phyloP scores from a whole-genome alignment of 2,113 vertebrate genomes.

The Danionella cerebrum region DNA sequence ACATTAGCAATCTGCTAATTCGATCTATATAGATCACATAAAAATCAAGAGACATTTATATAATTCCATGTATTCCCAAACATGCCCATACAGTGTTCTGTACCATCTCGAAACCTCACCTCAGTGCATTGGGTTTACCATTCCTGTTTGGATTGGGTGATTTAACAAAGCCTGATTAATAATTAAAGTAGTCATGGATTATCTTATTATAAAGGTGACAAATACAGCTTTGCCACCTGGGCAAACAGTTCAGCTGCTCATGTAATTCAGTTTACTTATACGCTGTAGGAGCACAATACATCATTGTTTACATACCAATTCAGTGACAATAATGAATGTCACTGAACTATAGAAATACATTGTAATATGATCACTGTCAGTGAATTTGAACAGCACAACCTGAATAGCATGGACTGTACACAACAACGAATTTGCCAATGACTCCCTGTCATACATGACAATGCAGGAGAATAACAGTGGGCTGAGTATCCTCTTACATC shows the following conservation, averaged over 20 bases:
- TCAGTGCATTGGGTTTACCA: constrained; percentile 3
- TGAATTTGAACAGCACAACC: background rate
- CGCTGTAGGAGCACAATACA: background rate
- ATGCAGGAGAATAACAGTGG: constrained; percentile 32
- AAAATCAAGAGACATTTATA: background rate
- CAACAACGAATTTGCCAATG: constrained; percentile 29
- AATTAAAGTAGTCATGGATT: constrained; percentile 16
- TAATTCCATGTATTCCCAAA: background rate
- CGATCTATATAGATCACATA: background rate
- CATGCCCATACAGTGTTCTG: background rate
- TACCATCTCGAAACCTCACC: background rate
- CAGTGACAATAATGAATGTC: constrained; percentile 26
- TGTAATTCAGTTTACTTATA: constrained; percentile 29
- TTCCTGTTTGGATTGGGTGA: constrained; percentile 12
- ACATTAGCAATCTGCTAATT: too few relatives aligned
- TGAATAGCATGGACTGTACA: background rate
- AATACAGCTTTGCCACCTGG: constrained; percentile 4
- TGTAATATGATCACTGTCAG: constrained; percentile 34
- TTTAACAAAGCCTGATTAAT: constrained; percentile 2
- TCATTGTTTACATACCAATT: constrained; percentile 27
- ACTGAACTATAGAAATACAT: background rate
- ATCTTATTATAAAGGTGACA: background rate
- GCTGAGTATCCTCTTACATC: constrained; percentile 41
- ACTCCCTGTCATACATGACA: constrained; percentile 24
- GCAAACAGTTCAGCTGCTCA: constrained; percentile 9